Evolutionary conservation across 1,140 invertebrate species (phyloP).

Genomic region (Leptopilina clavipes): DNA sequence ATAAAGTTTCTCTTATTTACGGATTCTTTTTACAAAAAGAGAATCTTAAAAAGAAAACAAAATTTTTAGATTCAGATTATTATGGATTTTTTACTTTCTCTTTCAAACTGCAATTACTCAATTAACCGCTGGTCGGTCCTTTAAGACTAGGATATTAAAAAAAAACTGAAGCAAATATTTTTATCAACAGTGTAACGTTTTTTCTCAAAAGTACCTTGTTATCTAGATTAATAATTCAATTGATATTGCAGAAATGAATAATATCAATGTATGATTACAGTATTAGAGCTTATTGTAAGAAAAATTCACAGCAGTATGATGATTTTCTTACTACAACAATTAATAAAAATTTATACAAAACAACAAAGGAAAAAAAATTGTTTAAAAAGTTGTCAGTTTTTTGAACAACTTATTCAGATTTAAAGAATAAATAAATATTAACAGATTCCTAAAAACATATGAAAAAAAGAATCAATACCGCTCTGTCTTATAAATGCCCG

Average conservation of each 20-base stretch:
- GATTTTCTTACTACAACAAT: neutral
- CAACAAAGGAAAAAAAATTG: no score
- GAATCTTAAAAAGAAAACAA: neutral
- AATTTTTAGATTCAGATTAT: no score
- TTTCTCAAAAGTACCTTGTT: slow-evolving; percentile 18
- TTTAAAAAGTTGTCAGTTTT: neutral
- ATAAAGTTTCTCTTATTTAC: neutral
- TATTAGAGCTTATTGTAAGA: neutral
- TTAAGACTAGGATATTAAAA: neutral
- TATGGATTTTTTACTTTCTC: neutral
- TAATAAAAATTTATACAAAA: neutral
- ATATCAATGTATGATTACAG: slow-evolving; percentile 31
- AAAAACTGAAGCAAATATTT: slow-evolving; percentile 19
- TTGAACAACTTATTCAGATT: neutral
- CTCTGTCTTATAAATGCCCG: neutral
- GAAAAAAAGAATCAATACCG: neutral
- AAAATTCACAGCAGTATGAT: neutral
- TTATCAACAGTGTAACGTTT: neutral
- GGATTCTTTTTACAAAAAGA: neutral
- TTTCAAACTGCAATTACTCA: neutral
- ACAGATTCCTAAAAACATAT: neutral
- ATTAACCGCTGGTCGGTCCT: slow-evolving; percentile 25
- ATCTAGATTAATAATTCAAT: slow-evolving; percentile 25
- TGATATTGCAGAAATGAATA: neutral
- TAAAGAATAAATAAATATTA: neutral